Base-by-base conservation (phyloP, 2,797 vertebrate genomes). In the Glossophaga mutica region DNA sequence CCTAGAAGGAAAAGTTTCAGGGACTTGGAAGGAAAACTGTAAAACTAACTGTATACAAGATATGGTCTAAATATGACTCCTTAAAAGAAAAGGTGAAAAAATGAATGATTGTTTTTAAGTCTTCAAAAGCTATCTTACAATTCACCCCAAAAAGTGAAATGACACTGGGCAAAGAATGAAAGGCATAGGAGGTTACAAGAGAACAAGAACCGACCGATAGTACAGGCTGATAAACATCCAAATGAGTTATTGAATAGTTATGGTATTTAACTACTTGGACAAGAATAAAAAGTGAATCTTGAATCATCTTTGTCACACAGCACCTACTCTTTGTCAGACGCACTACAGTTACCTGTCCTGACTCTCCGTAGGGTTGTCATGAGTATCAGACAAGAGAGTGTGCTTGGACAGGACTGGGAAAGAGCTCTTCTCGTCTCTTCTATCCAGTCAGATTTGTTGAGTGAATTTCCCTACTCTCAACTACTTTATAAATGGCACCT, bases 221-320 rank as follows among this genome's bases (percentile, higher is more conserved):
- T 42, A 65, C 2, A 11, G 26, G 29, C 21, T 44, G 50, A 68
- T 62, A 83, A 79, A 84, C 15, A 92, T n/a, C 70, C 62, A 85
- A 94, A 92, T 62, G 37, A 59, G 29, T 59, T 89, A 83, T 16
- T 76, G 76, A 67, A 29, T 44, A 86, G 29, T 26, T 91, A 8
- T 52, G 62, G 50, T 48, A 55, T 79, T 93, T 37, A 94, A 88
- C 87, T 92, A 91, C 37, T 68, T 94, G 86, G 26, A 85, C 42
- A 90, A 77, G 9, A 14, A 4, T 62, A 73, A 94, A 90, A 93
- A 44, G 9, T 34, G 14, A 77, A 68, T 15, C 71, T 81, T 52
- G 5, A 57, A 76, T 71, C 90, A 70, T 34, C 37, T 39, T 79
- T 24, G 70, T 48, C 67, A n/a, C 11, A 37, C 5, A 52, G 21